phyloP scores from a whole-genome alignment of 2,113 vertebrate species.

The Pterocles orientalis region DNA sequence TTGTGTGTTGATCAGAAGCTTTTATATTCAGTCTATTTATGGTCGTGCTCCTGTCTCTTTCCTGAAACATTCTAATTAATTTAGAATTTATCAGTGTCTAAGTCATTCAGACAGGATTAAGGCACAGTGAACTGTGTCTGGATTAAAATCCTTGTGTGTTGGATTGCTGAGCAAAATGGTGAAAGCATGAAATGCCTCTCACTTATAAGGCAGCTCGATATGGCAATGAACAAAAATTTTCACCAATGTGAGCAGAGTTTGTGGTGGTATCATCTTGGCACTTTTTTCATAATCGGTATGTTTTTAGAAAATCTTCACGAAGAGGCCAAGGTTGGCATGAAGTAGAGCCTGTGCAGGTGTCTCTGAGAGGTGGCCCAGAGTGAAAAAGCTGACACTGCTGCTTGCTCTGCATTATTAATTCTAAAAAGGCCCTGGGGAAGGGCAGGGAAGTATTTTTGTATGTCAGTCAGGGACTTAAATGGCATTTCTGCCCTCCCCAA shows the following conservation, averaged over 20 bases:
- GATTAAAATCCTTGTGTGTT: not conserved
- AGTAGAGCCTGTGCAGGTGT: not conserved
- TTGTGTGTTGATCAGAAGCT: not conserved
- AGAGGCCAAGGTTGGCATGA: not conserved
- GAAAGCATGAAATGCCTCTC: not conserved
- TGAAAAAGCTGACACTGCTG: not conserved
- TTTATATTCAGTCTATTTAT: slow-evolving; percentile 4
- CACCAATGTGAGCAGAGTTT: not conserved
- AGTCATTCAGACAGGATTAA: slow-evolving; percentile 7
- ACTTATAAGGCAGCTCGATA: not conserved
- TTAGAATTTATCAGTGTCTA: not conserved
- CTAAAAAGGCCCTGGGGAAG: not conserved
- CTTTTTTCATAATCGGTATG: not conserved
- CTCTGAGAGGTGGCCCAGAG: not conserved
- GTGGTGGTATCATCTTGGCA: not conserved
- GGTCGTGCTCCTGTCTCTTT: not conserved
- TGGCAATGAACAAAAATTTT: not conserved
- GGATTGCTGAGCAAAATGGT: not conserved
- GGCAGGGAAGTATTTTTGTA: not conserved
- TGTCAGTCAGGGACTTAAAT: not conserved
- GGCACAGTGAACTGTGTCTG: not conserved
- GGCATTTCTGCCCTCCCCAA: not conserved
- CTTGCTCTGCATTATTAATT: not conserved
- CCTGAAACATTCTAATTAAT: slow-evolving; percentile 14
- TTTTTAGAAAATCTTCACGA: not conserved